These are phyloP conservation scores for Anastrepha ludens DNA, from an alignment of 1,140 invertebrate genomes.

Conservation along the genomic window DNA sequence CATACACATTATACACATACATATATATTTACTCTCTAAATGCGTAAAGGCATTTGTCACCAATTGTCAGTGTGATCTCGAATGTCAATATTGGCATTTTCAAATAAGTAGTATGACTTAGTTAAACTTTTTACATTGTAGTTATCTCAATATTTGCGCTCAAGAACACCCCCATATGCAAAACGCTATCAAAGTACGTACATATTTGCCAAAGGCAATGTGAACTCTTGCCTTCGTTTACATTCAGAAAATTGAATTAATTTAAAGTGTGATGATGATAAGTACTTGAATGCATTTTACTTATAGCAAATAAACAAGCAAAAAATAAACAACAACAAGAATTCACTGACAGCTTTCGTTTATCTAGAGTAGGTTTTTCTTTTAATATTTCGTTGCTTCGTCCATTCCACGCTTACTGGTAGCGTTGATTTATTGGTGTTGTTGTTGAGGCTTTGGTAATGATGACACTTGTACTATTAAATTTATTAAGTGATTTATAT, in stretches of 20 bases:
- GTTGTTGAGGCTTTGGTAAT: not conserved
- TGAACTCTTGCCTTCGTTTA: not conserved
- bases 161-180: not conserved
- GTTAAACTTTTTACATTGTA: not conserved
- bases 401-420: not conserved
- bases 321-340: not conserved
- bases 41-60: not conserved
- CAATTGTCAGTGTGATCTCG: conserved; percentile 5
- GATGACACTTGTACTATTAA: conserved; percentile 38
- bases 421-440: not conserved
- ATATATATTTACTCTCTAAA: too few species aligned
- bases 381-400: not conserved
- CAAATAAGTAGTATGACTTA: not conserved
- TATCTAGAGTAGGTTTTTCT: not conserved
- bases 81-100: conserved; percentile 29
- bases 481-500: conserved; percentile 39
- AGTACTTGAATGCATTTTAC: conserved; percentile 40
- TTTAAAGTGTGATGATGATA: conserved; percentile 31
- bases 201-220: not conserved
- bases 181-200: not conserved
- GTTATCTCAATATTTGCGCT: conserved; percentile 8
- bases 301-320: conserved; percentile 3
- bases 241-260: conserved; percentile 29
- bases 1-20: too few species aligned
- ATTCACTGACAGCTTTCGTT: not conserved